Base-by-base conservation (phyloP, 2,797 vertebrate genomes). In the Paramormyrops hopkinsi region DNA sequence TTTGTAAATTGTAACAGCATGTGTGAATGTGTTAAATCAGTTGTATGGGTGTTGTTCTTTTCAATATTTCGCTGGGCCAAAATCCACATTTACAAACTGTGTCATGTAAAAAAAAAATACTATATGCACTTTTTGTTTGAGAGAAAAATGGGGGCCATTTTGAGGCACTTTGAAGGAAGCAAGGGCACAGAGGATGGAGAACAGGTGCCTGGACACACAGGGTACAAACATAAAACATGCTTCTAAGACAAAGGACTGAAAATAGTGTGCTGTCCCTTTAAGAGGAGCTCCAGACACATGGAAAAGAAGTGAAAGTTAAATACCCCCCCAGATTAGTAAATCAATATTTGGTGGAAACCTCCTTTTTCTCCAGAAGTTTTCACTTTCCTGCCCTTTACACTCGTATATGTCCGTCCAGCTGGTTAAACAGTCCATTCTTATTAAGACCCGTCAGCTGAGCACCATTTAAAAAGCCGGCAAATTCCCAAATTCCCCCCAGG, bases 31-130 rank as follows among this genome's bases (percentile, higher is more conserved):
- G 50, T 50, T 44, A 79, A 41, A 79, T 44, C 33, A 79, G 73
- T 44, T 79, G 48, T 85, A 25, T 85, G 83, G 46, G 83, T 85
- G 48, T 85, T 51, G 19, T 50, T 50, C 46, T 51, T 29, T 29
- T 50, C 83, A 85, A 25, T 25, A 85, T 54, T 37, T 54, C 51
- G 17, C 85, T 86, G 51, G 51, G 85, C 51, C 51, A 86, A 56
- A 37, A 33, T 54, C 51, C 51, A 54, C 85, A 54, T 84, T 86
- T 86, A 29, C n/a, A 56, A 86, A 86, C 51, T 86, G 85, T 86
- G 46, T 79, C 73, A 41, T 76, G 29, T 33, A 86, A 86, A 86
- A 86, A 85, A 53, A 86, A 54, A 5, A 50, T 86, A 50, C 50
- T 22, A 37, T 54, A 86, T 4, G 50, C 85, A 54, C 85, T 86